These are phyloP conservation scores for Zaprionus ornatus DNA, from an alignment of 1,140 invertebrate genomes.

Conservation along the genomic window DNA sequence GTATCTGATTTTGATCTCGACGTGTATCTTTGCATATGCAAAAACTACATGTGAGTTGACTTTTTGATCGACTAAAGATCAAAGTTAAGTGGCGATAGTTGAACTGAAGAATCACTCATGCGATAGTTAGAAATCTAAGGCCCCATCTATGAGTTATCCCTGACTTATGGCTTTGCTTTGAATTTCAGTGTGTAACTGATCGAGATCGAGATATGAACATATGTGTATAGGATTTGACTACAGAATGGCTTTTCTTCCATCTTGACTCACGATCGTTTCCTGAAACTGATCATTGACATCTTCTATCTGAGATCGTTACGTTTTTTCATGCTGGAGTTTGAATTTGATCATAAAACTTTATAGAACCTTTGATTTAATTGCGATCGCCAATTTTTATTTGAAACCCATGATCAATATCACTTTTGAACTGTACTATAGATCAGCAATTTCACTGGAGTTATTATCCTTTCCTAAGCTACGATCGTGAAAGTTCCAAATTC, in stretches of 20 bases:
- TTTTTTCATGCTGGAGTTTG: not conserved
- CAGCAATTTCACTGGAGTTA: not conserved
- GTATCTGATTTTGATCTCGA: not conserved
- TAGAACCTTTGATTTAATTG: no score
- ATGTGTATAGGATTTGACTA: not conserved
- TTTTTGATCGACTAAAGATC: not conserved
- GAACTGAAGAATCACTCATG: not conserved
- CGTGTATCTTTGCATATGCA: conserved; percentile 7
- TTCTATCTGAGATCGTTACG: not conserved
- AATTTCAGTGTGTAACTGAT: not conserved
- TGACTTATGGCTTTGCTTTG: not conserved
- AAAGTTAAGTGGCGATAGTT: not conserved
- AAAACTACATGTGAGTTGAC: conserved; percentile 11
- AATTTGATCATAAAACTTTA: no score
- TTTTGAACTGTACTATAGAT: no score
- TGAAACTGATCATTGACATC: not conserved
- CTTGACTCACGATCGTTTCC: not conserved
- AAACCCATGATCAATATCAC: no score
- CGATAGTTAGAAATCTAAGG: not conserved
- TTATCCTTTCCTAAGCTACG: not conserved
- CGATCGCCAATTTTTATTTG: no score
- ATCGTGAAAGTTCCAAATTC: not conserved
- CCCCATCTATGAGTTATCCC: not conserved
- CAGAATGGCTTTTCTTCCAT: no score
- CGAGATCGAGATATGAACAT: not conserved